Base-by-base conservation (phyloP, 2,113 vertebrate species). In the Nesoenas mayeri region DNA sequence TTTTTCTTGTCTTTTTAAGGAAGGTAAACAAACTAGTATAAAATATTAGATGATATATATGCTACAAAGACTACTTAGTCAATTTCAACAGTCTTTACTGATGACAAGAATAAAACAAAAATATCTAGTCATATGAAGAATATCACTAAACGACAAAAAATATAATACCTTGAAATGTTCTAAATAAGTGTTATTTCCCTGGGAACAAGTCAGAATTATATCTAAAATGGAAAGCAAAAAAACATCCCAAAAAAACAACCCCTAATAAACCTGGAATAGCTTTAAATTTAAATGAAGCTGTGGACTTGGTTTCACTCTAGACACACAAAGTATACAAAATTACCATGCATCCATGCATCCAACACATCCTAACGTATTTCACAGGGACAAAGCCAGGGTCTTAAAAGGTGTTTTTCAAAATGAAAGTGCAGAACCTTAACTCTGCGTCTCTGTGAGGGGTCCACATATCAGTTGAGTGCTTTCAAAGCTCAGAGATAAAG, bases 151-250 rank as follows among this genome's bases (percentile, higher is more conserved):
- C 6, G 70, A 28, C 10, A 56, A 62, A 87, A 91, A 79, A 25
- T 22, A 34, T 3, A 70, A 69, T 75, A 50, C 15, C 6, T 22
- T 83, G 28, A 79, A 65, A 75, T 60, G 19, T 57, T 89, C 53
- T 66, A 74, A 67, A 29, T 65, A 57, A 54, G 4, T 44, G 7
- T 26, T 72, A 62, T 38, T 77, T 31, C 24, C 42, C 36, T 60
- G 24, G 36, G 88, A 31, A 73, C 3, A 81, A 54, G 17, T 57
- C 21, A 60, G 18, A 48, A 38, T 54, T 51, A 44, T 44, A 56
- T 73, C 56, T 85, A 26, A 62, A 81, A 78, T 60, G 20, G 25
- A 82, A 69, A 85, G 7, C 15, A 79, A 89, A 79, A 89, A 93
- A 91, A 6, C 5, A 38, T 36, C 19, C 42, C 2, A 1, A 12